Conservation (phyloP, 2,113 vertebrate species). For the Genyomyrus donnyi region DNA sequence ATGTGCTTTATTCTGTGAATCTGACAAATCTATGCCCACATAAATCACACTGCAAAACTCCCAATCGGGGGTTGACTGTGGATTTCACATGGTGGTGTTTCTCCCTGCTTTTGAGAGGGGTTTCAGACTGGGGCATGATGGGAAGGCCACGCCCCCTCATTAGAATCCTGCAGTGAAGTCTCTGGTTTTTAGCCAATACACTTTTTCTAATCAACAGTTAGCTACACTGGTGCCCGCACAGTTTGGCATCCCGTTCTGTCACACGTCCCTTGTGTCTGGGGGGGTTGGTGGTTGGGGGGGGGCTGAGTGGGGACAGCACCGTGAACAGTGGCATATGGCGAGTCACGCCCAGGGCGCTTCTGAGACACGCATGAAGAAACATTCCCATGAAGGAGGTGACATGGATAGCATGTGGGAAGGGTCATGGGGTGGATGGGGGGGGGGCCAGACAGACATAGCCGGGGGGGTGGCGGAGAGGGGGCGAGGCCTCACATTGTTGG, state of each 20-base stretch:
- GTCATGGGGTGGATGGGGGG: neutral
- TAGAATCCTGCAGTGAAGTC: neutral
- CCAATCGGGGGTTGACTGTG: neutral
- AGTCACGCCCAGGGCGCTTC: neutral
- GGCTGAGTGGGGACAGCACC: neutral
- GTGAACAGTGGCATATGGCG: too few species aligned
- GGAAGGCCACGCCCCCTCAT: neutral
- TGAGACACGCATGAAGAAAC: neutral
- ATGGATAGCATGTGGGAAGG: neutral
- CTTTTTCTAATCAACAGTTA: neutral
- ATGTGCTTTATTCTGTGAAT: neutral
- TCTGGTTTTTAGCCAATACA: neutral
- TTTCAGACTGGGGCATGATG: neutral
- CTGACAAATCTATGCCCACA: neutral
- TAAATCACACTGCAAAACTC: neutral
- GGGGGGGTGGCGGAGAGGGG: neutral
- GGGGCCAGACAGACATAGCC: neutral
- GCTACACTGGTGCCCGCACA: neutral
- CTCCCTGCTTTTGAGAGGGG: neutral
- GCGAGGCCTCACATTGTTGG: constrained; percentile 83
- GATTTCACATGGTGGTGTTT: neutral
- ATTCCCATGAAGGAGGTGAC: neutral
- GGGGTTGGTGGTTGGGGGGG: neutral
- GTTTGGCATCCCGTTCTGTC: neutral
- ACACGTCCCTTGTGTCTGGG: neutral